These are phyloP conservation scores for Macrophya alboannulata DNA, from an alignment of 2,888 invertebrate species.

Conservation along the genomic window DNA sequence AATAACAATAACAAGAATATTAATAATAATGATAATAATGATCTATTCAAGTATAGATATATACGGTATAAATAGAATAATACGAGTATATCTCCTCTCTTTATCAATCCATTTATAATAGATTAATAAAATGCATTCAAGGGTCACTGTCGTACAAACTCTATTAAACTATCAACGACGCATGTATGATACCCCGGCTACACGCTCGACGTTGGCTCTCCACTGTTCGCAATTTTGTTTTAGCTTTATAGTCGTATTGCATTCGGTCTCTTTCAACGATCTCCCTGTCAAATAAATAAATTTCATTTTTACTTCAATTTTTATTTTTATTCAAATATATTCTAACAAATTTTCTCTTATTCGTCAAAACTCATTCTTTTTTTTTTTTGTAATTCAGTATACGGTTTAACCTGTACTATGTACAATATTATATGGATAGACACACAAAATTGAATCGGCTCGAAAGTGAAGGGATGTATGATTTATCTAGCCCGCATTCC, in stretches of 20 bases:
- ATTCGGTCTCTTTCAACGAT: neutral
- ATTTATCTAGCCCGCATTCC: conserved; percentile 8
- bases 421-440: too few relatives aligned
- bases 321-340: neutral
- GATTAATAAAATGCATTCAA: conserved; percentile 71
- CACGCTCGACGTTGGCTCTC: neutral
- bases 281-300: neutral
- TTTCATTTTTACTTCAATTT: neutral
- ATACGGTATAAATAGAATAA: conserved; percentile 57
- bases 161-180: conserved; percentile 57
- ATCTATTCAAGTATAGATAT: conserved; percentile 37
- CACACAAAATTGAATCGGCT: neutral
- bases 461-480: neutral
- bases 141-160: conserved; percentile 69
- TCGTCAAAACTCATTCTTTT: too few relatives aligned
- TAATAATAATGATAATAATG: conserved; percentile 28
- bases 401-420: neutral
- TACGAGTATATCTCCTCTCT: conserved; percentile 62
- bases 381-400: neutral
- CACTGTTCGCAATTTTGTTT: neutral
- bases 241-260: neutral
- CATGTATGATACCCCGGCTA: neutral
- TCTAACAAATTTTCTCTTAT: too few relatives aligned
- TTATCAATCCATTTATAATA: conserved; percentile 67
- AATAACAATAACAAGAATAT: neutral